phyloP scores from a whole-genome alignment of 2,888 invertebrate genomes.

The Omphaloscelis lunosa region DNA sequence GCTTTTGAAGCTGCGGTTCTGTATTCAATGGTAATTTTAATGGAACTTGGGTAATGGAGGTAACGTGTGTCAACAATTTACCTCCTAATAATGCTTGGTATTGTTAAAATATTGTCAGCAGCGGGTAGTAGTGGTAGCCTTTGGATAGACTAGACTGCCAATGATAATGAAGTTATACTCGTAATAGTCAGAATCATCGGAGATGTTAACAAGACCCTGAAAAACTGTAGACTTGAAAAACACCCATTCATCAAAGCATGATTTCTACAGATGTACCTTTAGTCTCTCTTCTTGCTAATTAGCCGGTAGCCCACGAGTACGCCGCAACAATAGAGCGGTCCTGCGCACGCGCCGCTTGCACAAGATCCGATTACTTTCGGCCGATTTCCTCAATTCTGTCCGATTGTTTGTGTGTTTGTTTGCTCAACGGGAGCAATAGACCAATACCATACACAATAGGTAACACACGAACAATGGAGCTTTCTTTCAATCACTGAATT shows the following conservation, averaged over 20 bases:
- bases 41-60: not conserved
- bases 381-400: slow-evolving; percentile 52
- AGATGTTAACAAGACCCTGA: not conserved
- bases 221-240: not conserved
- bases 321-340: slow-evolving; percentile 63
- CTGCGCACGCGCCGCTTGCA: slow-evolving; percentile 65
- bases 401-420: slow-evolving; percentile 65
- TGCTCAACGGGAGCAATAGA: slow-evolving; percentile 40
- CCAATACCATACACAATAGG: slow-evolving; percentile 24
- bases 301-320: slow-evolving; percentile 28
- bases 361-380: slow-evolving; percentile 68
- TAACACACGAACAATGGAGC: slow-evolving; percentile 56
- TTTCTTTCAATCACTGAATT: slow-evolving; percentile 56
- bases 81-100: not conserved
- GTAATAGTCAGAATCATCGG: not conserved
- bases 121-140: not conserved
- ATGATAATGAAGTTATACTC: not conserved
- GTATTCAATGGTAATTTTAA: slow-evolving; percentile 41
- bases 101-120: not conserved
- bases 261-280: not conserved
- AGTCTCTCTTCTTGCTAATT: not conserved
- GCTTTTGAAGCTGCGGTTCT: slow-evolving; percentile 12
- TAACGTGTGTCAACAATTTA: not conserved
- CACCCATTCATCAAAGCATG: not conserved
- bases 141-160: too few relatives aligned